Conservation (phyloP, 2,888 invertebrate genomes). For the Syrphus vitripennis region DNA sequence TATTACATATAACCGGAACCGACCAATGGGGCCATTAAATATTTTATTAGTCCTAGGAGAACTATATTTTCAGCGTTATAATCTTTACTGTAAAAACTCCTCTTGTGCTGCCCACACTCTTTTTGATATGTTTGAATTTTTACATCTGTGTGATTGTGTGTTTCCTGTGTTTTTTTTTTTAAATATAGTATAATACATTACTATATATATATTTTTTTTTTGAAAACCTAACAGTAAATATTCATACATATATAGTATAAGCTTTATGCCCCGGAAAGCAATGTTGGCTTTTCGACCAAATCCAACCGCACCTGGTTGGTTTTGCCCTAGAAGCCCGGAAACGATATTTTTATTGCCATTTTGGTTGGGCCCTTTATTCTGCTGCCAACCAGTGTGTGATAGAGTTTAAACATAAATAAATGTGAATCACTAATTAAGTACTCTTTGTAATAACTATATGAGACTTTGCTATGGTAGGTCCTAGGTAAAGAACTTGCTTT, state of each 20-base stretch:
- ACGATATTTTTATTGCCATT: conserved; percentile 60
- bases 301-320: conserved; percentile 61
- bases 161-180: neutral
- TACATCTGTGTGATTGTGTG: too few relatives aligned
- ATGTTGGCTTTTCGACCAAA: conserved; percentile 29
- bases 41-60: conserved; percentile 71
- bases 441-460: conserved; percentile 52
- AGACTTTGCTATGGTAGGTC: neutral
- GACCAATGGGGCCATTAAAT: conserved; percentile 68
- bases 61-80: conserved; percentile 69
- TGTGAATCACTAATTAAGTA: conserved; percentile 66
- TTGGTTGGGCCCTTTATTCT: conserved; percentile 18
- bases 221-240: neutral
- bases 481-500: conserved; percentile 7
- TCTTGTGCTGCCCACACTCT: conserved; percentile 4
- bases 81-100: conserved; percentile 53
- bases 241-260: neutral
- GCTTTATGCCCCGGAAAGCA: conserved; percentile 19
- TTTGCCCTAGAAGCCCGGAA: conserved; percentile 38
- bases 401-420: conserved; percentile 64
- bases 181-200: neutral
- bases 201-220: neutral
- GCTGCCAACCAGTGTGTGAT: conserved; percentile 7
- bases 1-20: conserved; percentile 68
- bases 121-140: neutral